Conservation (phyloP, 2,113 vertebrate species). For the Indicator indicator region DNA sequence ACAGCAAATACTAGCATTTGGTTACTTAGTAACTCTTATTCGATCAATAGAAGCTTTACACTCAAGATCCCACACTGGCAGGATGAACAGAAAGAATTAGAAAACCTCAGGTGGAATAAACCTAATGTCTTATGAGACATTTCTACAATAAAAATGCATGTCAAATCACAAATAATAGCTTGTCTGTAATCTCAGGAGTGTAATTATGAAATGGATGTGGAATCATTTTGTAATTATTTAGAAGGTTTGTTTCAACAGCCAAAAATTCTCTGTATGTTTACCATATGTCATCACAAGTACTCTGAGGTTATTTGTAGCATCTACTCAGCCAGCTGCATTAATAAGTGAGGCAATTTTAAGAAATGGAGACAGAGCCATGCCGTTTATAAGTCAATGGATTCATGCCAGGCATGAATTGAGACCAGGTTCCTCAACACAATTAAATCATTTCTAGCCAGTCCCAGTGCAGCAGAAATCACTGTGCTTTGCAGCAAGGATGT, state of each 20-base stretch:
- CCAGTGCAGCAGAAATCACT: neutral
- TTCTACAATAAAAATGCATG: constrained; percentile 36
- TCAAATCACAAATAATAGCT: constrained; percentile 21
- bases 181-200: constrained; percentile 7
- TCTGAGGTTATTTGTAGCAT: constrained; percentile 2
- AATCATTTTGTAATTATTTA: constrained; percentile 36
- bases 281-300: neutral
- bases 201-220: constrained; percentile 40
- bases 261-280: constrained; percentile 2
- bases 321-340: neutral
- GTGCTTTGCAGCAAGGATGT: neutral
- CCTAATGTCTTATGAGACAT: neutral
- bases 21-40: constrained; percentile 30
- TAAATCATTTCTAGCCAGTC: neutral
- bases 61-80: constrained; percentile 5
- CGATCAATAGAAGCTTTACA: constrained; percentile 14
- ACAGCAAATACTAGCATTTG: constrained; percentile 6
- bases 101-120: constrained; percentile 44
- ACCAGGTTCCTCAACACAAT: neutral
- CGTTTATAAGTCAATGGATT: constrained; percentile 8
- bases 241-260: constrained; percentile 39
- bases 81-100: neutral
- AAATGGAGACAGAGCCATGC: neutral
- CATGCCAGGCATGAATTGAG: neutral
- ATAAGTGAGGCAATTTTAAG: constrained; percentile 30